Percentiles rank a stretch among this genome's conserved stretches.
Conservation (phyloP, 2,888 invertebrate species). For the Conomelus anceps region DNA sequence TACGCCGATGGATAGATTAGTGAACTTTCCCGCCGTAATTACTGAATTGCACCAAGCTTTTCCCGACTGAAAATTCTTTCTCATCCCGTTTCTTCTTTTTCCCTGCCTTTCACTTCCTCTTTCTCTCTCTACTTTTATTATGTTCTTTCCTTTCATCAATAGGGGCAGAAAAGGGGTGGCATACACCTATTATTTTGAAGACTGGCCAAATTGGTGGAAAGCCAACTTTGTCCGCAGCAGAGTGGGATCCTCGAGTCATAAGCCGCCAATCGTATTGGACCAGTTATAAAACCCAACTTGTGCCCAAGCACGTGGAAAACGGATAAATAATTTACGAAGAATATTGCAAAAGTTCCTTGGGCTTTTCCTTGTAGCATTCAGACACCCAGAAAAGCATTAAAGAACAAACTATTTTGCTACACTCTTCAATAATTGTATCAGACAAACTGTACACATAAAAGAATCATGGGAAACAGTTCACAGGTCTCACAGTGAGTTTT, state of each 20-base stretch:
- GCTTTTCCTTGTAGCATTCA: not conserved
- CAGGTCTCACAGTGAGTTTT: no score
- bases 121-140: not conserved
- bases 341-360: not conserved
- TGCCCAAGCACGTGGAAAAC: not conserved
- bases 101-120: not conserved
- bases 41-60: not conserved
- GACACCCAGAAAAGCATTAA: not conserved
- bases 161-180: not conserved
- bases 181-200: not conserved
- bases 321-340: not conserved
- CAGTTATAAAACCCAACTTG: not conserved
- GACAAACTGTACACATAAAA: no score
- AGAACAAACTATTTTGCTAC: no score
- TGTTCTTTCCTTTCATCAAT: not conserved
- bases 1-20: not conserved
- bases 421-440: no score
- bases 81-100: not conserved
- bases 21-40: not conserved
- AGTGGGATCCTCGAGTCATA: not conserved
- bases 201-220: not conserved
- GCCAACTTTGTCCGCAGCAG: not conserved
- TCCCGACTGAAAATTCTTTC: not conserved
- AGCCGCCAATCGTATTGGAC: not conserved
- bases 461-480: no score